Evolutionary conservation across 2,113 vertebrate species (phyloP).

Genomic region (Rhea pennata): DNA sequence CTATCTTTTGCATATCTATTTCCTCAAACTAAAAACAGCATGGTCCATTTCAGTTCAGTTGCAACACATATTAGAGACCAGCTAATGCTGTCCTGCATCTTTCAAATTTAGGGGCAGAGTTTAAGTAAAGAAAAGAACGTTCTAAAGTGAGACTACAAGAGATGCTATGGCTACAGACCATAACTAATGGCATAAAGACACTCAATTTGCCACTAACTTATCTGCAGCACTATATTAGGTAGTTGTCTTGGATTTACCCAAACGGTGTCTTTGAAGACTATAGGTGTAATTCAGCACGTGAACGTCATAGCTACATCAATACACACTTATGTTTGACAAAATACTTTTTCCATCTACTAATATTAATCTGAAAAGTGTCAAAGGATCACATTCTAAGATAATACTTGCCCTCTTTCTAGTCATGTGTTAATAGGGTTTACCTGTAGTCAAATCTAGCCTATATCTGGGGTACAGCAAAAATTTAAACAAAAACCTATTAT

Average conservation of each 20-base stretch:
- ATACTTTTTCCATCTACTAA: not conserved
- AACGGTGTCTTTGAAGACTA: not conserved
- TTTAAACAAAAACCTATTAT: not conserved
- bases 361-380: not conserved
- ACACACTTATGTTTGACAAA: not conserved
- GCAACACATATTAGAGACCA: not conserved
- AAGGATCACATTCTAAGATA: not conserved
- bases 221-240: too few relatives aligned
- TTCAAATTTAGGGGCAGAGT: not conserved
- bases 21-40: not conserved
- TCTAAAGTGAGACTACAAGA: not conserved
- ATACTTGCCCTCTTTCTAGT: not conserved
- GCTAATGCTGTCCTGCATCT: not conserved
- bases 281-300: not conserved
- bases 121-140: not conserved
- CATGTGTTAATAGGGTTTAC: rapidly evolving
- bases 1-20: not conserved
- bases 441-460: rapidly evolving
- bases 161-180: not conserved
- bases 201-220: not conserved
- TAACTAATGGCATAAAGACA: not conserved
- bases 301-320: not conserved
- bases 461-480: not conserved
- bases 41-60: not conserved
- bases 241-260: not conserved